Conservation (phyloP, 2,797 vertebrate species). For the Nannoperca australis region DNA sequence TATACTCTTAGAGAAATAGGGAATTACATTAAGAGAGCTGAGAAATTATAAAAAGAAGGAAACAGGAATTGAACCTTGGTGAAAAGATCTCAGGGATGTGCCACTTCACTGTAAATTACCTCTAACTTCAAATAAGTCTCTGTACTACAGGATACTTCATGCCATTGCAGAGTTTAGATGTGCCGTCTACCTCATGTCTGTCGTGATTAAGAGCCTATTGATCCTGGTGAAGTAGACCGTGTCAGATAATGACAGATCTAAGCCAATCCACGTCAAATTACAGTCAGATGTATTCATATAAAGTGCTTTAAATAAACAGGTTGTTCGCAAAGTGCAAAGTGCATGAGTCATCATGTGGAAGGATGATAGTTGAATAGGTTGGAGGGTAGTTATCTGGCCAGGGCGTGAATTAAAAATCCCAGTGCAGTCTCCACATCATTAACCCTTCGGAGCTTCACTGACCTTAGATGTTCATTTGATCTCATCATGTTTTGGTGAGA, state of each 20-base stretch:
- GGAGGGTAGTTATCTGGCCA: constrained; percentile 42
- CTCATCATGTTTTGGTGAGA: constrained; percentile 58
- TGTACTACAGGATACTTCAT: constrained; percentile 11
- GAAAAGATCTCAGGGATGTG: constrained; percentile 10
- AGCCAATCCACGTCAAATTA: constrained; percentile 47
- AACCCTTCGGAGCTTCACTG: constrained; percentile 67
- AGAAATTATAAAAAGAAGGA: neutral
- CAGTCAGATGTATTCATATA: constrained; percentile 46
- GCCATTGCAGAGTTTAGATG: constrained; percentile 27
- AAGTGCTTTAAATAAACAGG: constrained; percentile 62
- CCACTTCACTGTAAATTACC: constrained; percentile 34
- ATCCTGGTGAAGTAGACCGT: constrained; percentile 38
- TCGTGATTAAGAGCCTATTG: constrained; percentile 52
- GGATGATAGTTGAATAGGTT: constrained; percentile 28
- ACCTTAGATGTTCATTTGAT: constrained; percentile 74
- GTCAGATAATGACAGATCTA: constrained; percentile 50
- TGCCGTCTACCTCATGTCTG: neutral
- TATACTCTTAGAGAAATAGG: neutral
- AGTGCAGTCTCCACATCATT: constrained; percentile 59
- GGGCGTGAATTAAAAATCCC: constrained; percentile 62
- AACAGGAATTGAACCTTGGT: neutral
- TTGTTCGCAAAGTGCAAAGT: constrained; percentile 49
- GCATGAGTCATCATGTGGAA: constrained; percentile 40
- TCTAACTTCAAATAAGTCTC: constrained; percentile 14
- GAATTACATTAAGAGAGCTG: neutral